These are phyloP conservation scores for Nectonema munidae DNA, from an alignment of 2,888 invertebrate species.

Conservation along the genomic window DNA sequence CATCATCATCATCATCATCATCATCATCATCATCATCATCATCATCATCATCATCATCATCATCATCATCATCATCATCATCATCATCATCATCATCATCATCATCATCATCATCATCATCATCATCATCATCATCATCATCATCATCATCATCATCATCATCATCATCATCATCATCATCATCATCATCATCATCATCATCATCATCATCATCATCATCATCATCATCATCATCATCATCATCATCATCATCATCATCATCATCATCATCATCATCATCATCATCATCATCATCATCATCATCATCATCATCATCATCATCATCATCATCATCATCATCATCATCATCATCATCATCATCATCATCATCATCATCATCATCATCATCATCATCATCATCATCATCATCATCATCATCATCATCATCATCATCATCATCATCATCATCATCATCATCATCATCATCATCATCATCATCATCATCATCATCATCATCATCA, in stretches of 20 bases:
- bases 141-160: constrained; percentile 14
- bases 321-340: constrained; percentile 5
- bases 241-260: constrained; percentile 8
- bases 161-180: constrained; percentile 14
- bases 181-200: constrained; percentile 9
- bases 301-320: constrained; percentile 5
- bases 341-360: constrained; percentile 5
- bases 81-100: constrained; percentile 14
- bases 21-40: constrained; percentile 1
- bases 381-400: constrained; percentile 5
- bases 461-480: constrained; percentile 5
- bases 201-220: constrained; percentile 7
- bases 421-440: constrained; percentile 5
- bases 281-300: constrained; percentile 7
- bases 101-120: constrained; percentile 14
- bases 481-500: constrained; percentile 5
- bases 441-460: constrained; percentile 5
- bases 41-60: constrained; percentile 11
- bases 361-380: constrained; percentile 5
- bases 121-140: constrained; percentile 14
- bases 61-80: constrained; percentile 12
- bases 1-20: constrained; percentile 13
- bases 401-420: constrained; percentile 5
- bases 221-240: constrained; percentile 6
- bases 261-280: constrained; percentile 9